Base-by-base conservation (phyloP, 2,113 vertebrate species). In the Monopterus albus region DNA sequence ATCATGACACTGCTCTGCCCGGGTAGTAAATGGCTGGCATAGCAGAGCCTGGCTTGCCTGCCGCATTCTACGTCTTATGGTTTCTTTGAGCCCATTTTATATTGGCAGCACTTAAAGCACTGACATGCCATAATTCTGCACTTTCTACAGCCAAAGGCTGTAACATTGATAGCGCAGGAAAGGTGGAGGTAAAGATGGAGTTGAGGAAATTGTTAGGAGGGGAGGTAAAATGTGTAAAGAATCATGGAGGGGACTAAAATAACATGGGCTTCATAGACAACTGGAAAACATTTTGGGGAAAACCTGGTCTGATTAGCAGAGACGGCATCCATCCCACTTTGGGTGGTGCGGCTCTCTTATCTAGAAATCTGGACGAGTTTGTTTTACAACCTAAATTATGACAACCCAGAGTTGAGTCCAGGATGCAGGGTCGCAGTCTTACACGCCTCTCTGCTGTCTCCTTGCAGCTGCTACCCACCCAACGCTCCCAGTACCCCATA, bases 61-160 rank as follows among this genome's bases (percentile, higher is more conserved):
- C 46, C 66, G 78, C 83, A n/a, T 72, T 80, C 83, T 11, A 9
- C 76, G 21, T 72, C 72, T 84, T 83, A 81, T 64, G 84, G 76
- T 52, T 84, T 85, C 75, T 65, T 66, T 26, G 80, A 6, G 46
- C 63, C 79, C 57, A 10, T 78, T 88, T 90, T 85, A 81, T 72
- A 78, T 68, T 43, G 58, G 77, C 36, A 52, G 72, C 76, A 77
- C 85, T 88, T 81, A 89, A 90, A 89, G 72, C 69, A 4, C 43
- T 63, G 87, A 88, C 75, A 26, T 47, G 52, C 60, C 40, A 75
- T 91, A 89, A 90, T 40, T 90, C 84, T 76, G 4, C 49, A 33
- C 49, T 35, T 55, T 84, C 72, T 71, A 58, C 62, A 42, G 88
- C 77, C 85, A 83, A 81, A 83, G 60, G 68, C 69, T 52, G 43